Evolutionary conservation across 1,140 invertebrate genomes (phyloP).

Genomic region (Capitella teleta): DNA sequence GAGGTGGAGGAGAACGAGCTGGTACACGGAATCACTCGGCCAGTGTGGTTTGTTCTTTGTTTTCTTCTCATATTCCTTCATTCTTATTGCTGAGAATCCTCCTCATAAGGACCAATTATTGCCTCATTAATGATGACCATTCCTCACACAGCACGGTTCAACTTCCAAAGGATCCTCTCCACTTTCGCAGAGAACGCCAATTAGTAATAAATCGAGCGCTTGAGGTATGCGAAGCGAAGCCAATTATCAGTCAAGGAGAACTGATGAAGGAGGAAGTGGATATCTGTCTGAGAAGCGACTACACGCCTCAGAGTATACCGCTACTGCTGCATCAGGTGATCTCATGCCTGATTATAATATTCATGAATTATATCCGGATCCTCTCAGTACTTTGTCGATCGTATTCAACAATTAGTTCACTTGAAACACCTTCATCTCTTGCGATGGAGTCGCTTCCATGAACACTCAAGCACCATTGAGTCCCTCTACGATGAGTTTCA

Average conservation of each 20-base stretch:
- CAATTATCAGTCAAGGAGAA: constrained; percentile 33
- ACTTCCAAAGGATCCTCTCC: constrained; percentile 10
- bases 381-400: constrained; percentile 11
- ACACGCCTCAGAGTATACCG: constrained; percentile 29
- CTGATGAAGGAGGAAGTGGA: constrained; percentile 33
- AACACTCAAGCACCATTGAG: constrained; percentile 34
- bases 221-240: constrained; percentile 35
- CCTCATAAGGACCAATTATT: background rate
- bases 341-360: background rate
- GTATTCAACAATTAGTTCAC: constrained; percentile 33
- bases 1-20: constrained; percentile 40
- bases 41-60: background rate
- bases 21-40: constrained; percentile 18
- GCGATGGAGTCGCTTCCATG: constrained; percentile 38
- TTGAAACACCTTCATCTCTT: constrained; percentile 35
- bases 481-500: constrained; percentile 31
- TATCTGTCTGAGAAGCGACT: constrained; percentile 24
- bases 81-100: background rate
- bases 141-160: constrained; percentile 6
- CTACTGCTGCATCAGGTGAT: constrained; percentile 37
- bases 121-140: background rate
- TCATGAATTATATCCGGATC: background rate
- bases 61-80: background rate
- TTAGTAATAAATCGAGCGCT: constrained; percentile 25
- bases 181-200: constrained; percentile 13